Conservation (phyloP, 2,113 vertebrate genomes). For the Eulemur rufifrons region DNA sequence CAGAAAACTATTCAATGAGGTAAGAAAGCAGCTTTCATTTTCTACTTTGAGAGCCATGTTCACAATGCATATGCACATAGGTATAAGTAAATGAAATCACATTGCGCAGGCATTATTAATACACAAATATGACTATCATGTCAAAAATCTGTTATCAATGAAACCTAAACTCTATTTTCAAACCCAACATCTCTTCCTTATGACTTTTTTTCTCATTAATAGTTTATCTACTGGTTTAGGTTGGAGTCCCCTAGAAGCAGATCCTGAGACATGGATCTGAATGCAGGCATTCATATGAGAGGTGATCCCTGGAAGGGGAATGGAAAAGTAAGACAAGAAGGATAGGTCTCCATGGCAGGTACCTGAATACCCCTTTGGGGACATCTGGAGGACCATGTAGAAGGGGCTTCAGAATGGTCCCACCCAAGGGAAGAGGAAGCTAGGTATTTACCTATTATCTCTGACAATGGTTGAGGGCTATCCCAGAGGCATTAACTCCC, state of each 20-base stretch:
- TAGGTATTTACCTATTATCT: not conserved
- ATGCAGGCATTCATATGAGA: not conserved
- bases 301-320: not conserved
- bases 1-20: not conserved
- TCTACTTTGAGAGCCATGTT: not conserved
- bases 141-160: not conserved
- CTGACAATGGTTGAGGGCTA: not conserved
- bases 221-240: not conserved
- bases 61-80: not conserved
- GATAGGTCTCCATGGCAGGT: not conserved
- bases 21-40: not conserved
- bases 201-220: not conserved
- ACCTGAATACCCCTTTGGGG: not conserved
- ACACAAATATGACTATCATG: not conserved
- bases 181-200: not conserved
- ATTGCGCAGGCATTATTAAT: not conserved
- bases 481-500: not conserved
- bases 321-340: not conserved
- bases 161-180: conserved; percentile 15
- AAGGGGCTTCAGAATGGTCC: not conserved
- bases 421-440: not conserved
- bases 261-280: not conserved
- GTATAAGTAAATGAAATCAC: not conserved
- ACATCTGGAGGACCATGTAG: not conserved
- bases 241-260: not conserved